These are phyloP conservation scores for Leptonema lineaticorne DNA, from an alignment of 1,140 invertebrate genomes.

Conservation along the genomic window DNA sequence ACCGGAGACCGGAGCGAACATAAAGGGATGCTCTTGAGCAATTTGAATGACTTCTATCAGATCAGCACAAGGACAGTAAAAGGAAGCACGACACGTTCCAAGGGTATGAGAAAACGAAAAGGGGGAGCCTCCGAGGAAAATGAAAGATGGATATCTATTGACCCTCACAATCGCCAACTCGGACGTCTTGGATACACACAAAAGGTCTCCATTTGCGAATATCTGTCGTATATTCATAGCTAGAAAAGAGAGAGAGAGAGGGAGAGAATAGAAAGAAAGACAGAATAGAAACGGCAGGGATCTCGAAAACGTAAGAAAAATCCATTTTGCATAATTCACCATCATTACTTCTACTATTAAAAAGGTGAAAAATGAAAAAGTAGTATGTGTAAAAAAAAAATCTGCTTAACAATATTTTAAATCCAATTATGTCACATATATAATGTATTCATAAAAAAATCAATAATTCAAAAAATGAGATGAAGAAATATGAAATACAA, in stretches of 20 bases:
- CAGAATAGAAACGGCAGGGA: not conserved
- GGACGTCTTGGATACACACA: constrained; percentile 17
- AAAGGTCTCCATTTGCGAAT: constrained; percentile 15
- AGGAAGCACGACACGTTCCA: not conserved
- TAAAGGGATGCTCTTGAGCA: constrained; percentile 8
- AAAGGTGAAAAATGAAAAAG: no score
- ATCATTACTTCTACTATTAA: no score
- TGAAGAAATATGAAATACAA: no score
- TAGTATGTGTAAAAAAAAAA: no score
- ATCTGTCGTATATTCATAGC: constrained; percentile 6
- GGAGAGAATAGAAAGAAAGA: not conserved
- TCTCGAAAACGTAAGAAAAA: not conserved
- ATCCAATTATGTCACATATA: no score
- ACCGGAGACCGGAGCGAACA: not conserved
- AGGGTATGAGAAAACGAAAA: not conserved
- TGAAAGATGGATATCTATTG: constrained; percentile 19
- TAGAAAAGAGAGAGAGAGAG: no score
- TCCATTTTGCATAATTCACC: no score
- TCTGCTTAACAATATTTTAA: no score
- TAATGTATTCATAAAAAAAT: no score
- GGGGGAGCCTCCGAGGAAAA: no score
- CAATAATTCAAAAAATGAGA: no score
- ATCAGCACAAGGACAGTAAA: not conserved
- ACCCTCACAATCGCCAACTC: constrained; percentile 14
- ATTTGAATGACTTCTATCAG: constrained; percentile 16